These are phyloP conservation scores for Cheirogaleus medius DNA, from an alignment of 2,113 vertebrate genomes.

Conservation along the genomic window DNA sequence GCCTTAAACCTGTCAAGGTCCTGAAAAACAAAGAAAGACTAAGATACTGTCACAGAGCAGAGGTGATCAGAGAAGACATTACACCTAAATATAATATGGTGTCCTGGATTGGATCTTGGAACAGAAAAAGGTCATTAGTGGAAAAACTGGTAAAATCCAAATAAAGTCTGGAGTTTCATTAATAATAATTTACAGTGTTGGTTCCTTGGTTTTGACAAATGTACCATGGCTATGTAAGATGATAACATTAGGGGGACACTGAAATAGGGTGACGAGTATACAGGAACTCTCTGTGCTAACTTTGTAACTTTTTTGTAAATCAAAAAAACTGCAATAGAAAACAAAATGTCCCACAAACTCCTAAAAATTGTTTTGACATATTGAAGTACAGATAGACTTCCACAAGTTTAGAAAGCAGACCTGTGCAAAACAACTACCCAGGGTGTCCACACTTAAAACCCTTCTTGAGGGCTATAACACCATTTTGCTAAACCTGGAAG, in stretches of 20 bases:
- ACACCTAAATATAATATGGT: background rate
- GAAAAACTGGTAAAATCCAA: background rate
- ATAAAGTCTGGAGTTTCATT: background rate
- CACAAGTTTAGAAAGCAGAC: background rate
- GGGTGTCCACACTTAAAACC: background rate
- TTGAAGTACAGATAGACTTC: background rate
- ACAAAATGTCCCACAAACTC: conserved; percentile 9
- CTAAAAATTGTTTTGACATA: background rate
- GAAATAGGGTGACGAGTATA: background rate
- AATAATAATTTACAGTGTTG: background rate
- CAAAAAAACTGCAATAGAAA: background rate
- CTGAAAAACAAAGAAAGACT: background rate
- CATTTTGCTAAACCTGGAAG: background rate
- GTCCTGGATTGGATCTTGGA: background rate
- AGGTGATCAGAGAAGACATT: background rate
- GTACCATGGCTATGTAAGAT: background rate
- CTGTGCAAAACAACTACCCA: background rate
- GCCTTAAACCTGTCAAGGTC: background rate
- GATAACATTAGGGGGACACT: background rate
- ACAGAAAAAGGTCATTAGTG: background rate
- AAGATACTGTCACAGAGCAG: background rate
- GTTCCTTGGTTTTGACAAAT: background rate
- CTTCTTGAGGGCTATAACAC: background rate
- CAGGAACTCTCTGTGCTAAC: background rate
- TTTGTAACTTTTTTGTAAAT: conserved; percentile 21